Conservation (phyloP, 2,797 vertebrate genomes). For the Hyperoplus lanceolatus region DNA sequence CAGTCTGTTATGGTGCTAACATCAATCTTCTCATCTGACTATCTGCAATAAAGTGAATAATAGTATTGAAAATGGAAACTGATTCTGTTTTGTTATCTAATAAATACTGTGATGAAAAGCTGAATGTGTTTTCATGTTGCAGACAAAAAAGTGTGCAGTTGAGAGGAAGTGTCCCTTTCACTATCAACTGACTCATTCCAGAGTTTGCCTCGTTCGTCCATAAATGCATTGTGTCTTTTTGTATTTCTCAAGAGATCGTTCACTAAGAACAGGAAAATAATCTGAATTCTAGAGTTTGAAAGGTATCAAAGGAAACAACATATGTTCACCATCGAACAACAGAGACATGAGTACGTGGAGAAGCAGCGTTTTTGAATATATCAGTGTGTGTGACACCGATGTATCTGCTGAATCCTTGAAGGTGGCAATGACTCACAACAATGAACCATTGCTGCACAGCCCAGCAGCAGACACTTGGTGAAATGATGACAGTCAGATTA, state of each 20-base stretch:
- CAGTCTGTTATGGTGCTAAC: background rate
- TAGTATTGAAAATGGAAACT: background rate
- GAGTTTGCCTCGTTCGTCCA: background rate
- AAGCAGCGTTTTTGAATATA: background rate
- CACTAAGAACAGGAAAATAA: conserved; percentile 4
- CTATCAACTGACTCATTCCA: conserved; percentile 1
- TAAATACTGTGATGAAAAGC: background rate
- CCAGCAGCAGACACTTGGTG: background rate
- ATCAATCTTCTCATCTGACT: background rate
- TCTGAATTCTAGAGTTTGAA: background rate
- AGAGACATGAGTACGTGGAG: background rate
- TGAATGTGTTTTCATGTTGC: background rate
- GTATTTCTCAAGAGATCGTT: background rate
- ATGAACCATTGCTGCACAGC: background rate
- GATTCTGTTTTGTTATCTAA: background rate
- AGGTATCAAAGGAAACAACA: no score
- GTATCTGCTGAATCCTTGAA: background rate
- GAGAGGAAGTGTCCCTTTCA: conserved; percentile 6
- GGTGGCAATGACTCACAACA: background rate
- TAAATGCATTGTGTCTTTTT: background rate
- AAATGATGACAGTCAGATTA: conserved; percentile 12
- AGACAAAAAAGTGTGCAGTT: background rate
- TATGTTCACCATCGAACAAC: background rate
- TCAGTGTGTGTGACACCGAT: background rate
- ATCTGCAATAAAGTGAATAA: background rate